Percentiles rank a stretch among this genome's conserved stretches.
Conservation (phyloP, 2,888 invertebrate genomes). For the Lithophane ornitopus region DNA sequence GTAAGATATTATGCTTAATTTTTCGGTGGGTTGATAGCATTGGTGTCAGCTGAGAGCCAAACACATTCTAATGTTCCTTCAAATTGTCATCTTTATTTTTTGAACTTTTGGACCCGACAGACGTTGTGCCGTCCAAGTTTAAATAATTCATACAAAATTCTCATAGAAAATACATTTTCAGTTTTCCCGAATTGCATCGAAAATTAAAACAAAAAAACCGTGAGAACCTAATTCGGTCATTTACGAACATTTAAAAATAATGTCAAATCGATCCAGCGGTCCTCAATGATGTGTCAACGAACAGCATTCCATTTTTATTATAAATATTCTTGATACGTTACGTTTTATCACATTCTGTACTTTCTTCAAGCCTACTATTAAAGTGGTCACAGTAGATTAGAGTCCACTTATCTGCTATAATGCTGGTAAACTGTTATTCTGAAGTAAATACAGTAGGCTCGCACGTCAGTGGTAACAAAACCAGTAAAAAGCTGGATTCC, state of each 20-base stretch:
- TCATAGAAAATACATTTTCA: no score
- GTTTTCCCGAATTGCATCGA: no score
- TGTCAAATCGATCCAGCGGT: no score
- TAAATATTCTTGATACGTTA: background rate
- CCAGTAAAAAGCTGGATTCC: background rate
- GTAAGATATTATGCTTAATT: slow-evolving; percentile 56
- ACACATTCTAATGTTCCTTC: background rate
- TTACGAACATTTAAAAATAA: no score
- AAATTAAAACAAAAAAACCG: no score
- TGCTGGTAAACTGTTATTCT: background rate
- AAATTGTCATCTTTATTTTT: background rate
- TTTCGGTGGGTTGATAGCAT: slow-evolving; percentile 17
- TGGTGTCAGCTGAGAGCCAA: background rate
- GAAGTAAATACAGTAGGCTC: background rate
- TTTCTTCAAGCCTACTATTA: background rate
- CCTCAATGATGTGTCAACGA: no score
- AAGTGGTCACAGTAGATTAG: no score
- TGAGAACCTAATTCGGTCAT: no score
- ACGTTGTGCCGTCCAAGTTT: background rate
- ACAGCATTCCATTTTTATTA: background rate
- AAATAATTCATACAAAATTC: no score
- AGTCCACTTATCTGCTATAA: background rate
- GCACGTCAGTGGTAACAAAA: background rate
- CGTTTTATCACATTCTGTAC: no score
- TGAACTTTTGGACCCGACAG: background rate